phyloP scores from a whole-genome alignment of 2,797 vertebrate species.

The Decapterus maruadsi region DNA sequence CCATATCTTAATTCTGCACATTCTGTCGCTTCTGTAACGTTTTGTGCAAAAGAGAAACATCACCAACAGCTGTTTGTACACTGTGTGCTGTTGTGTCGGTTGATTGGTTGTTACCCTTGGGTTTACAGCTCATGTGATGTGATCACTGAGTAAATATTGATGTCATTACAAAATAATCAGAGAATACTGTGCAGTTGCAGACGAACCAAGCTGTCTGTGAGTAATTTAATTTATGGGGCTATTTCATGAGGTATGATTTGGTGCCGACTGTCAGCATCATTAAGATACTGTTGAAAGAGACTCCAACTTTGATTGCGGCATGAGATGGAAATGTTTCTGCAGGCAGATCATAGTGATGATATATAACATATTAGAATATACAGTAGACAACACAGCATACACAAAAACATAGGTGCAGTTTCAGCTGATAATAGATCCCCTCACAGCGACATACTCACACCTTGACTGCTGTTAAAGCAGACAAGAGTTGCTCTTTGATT shows the following conservation, averaged over 20 bases:
- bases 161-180: conserved; percentile 7
- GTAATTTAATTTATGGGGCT: background rate
- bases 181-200: background rate
- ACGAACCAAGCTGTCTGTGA: background rate
- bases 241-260: background rate
- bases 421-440: background rate
- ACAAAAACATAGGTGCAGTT: background rate
- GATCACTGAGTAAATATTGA: conserved; percentile 1
- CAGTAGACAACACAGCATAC: background rate
- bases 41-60: background rate
- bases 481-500: background rate
- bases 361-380: background rate
- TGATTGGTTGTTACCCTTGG: background rate
- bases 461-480: background rate
- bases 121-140: conserved; percentile 1
- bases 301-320: background rate
- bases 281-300: background rate
- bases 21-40: background rate
- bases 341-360: background rate
- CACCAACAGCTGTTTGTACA: background rate
- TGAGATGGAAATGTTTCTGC: background rate
- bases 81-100: background rate
- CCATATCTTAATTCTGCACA: background rate
- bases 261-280: background rate
- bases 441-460: background rate